Conservation (phyloP, 2,888 invertebrate genomes). For the Micropterix aruncella region DNA sequence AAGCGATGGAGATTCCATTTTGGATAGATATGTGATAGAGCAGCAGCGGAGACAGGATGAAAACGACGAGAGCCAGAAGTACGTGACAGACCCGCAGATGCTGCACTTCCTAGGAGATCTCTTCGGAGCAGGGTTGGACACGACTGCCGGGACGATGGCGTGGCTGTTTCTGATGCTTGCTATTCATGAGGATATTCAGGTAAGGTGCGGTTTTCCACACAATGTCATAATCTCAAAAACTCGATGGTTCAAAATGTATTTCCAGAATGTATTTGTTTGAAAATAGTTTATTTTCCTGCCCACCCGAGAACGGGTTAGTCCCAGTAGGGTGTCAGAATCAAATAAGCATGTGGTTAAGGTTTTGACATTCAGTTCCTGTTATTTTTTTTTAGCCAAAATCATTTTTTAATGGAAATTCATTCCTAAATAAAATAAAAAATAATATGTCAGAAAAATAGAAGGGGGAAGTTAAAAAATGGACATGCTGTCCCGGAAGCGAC, state of each 20-base stretch:
- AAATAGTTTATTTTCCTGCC: too few species aligned
- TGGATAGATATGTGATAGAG: constrained; percentile 52
- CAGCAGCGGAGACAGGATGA: constrained; percentile 33
- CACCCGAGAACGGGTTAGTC: too few species aligned
- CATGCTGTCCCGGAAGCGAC: too few species aligned
- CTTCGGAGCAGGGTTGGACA: constrained; percentile 78
- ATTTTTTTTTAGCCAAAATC: too few species aligned
- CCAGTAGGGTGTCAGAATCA: too few species aligned
- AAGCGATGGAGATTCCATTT: constrained; percentile 36
- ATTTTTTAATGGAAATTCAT: too few species aligned
- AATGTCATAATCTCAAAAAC: neutral
- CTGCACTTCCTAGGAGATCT: constrained; percentile 66
- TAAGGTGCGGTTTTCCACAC: constrained; percentile 15
- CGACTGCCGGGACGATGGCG: constrained; percentile 61
- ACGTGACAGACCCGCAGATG: constrained; percentile 53
- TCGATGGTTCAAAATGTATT: neutral
- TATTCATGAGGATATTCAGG: constrained; percentile 49
- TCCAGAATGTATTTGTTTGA: constrained; percentile 2
- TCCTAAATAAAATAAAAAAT: too few species aligned
- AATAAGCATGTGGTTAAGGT: too few species aligned
- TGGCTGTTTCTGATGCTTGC: constrained; percentile 76
- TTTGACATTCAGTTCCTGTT: too few species aligned
- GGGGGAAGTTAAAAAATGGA: too few species aligned
- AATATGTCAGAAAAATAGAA: too few species aligned
- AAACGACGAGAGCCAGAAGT: constrained; percentile 27